A percentile compares a stretch with the other conserved stretches of the same genome.
phyloP scores from a whole-genome alignment of 2,113 vertebrate species.

The Cacatua alba region DNA sequence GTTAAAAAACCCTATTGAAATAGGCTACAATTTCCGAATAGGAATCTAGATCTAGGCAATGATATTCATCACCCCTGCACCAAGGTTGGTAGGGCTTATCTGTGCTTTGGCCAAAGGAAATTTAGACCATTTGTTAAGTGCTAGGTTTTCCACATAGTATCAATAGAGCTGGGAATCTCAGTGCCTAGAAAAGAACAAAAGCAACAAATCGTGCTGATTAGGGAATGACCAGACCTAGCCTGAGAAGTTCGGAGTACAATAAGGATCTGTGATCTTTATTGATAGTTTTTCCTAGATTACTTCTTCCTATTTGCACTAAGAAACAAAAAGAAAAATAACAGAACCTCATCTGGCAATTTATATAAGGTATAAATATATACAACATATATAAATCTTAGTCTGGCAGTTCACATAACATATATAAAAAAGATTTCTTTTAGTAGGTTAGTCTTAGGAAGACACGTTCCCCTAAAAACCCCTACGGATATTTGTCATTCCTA shows the following conservation, averaged over 20 bases:
- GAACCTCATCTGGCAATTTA: not conserved
- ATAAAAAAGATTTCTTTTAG: not conserved
- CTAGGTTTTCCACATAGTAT: not conserved
- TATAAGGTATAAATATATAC: not conserved
- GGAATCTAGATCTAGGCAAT: not conserved
- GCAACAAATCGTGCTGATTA: not conserved
- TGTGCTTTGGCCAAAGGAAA: not conserved
- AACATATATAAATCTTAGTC: not conserved
- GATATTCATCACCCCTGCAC: not conserved
- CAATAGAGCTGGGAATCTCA: not conserved
- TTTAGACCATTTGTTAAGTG: not conserved
- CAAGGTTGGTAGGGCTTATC: not conserved
- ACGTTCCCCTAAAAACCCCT: not conserved
- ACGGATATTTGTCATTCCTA: not conserved
- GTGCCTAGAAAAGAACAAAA: not conserved
- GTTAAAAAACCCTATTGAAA: not conserved
- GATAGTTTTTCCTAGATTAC: not conserved
- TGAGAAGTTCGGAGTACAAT: not conserved
- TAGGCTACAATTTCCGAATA: not conserved
- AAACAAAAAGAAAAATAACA: conserved; percentile 4
- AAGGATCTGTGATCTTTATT: not conserved
- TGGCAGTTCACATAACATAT: not conserved
- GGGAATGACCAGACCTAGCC: not conserved
- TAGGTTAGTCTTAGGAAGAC: not conserved
- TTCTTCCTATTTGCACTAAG: not conserved